Base-by-base conservation (phyloP, 2,113 vertebrate species). In the Patagioenas fasciata region DNA sequence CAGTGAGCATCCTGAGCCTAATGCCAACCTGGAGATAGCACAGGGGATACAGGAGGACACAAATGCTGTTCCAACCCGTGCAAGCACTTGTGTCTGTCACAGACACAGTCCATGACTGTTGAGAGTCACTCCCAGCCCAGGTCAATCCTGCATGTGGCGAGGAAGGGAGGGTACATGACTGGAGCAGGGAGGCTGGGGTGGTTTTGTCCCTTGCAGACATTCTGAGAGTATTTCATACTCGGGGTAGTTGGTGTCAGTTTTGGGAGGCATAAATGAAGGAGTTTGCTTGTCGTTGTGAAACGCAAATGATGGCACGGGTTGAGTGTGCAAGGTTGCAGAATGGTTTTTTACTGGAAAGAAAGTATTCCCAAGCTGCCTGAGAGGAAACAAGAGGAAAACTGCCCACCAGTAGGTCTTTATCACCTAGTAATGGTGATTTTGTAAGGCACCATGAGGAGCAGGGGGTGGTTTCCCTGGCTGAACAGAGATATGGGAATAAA, bases 91-190 rank as follows among this genome's bases (percentile, higher is more conserved):
- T 6, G 3, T 71, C 71, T 91, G 65, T 79, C 19, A 8, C 31
- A 42, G 38, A 48, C 1, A 0, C 13, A 40, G 34, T 31, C 71
- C 36, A 4, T 10, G 18, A 9, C 47, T 29, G 42, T 4, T 85
- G 57, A 60, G 54, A 36, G 40, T 24, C 57, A 28, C 38, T 1
- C 0, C 78, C 53, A 69, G 40, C n/a, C 64, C 31, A 38, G 18
- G 13, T 61, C 60, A 85, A 2, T 66, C 50, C 32, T 48, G 5
- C 29, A 12, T 0, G 2, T 1, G 1, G 12, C 32, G n/a, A 53
- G 86, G 40, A 79, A 15, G 10, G 51, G 42, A 62, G 50, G 12
- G 18, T 58, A 47, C 60, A 40, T 40, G 34, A 29, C 32, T 69
- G 50, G 24, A 78, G 34, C 11, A 14, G 57, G 18, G 42, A 69